Percentiles rank a stretch among this genome's conserved stretches.
These are phyloP conservation scores for Microtus pennsylvanicus DNA, from an alignment of 2,113 vertebrate genomes.

Conservation along the genomic window DNA sequence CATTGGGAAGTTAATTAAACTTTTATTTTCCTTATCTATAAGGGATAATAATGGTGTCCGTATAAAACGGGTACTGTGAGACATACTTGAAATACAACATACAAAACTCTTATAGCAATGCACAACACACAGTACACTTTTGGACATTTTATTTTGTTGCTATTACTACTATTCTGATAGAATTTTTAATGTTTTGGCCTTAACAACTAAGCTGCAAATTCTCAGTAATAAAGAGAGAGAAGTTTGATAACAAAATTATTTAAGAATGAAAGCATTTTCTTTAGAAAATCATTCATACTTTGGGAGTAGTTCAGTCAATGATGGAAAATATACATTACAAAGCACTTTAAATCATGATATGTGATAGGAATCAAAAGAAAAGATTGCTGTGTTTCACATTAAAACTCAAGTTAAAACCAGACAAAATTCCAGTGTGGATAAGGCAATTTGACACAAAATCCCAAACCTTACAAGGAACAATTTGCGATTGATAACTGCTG, in stretches of 20 bases:
- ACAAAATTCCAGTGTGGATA: background rate
- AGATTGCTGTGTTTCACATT: background rate
- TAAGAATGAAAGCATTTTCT: slow-evolving; percentile 11
- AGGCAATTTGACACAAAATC: too few relatives aligned
- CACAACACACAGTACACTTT: background rate
- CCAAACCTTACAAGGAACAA: background rate
- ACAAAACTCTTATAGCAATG: background rate
- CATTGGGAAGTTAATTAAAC: slow-evolving; percentile 62
- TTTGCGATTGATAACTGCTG: background rate
- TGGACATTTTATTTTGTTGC: background rate
- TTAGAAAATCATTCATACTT: slow-evolving; percentile 42
- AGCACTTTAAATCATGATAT: background rate
- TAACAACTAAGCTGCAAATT: slow-evolving; percentile 40
- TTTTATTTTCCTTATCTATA: slow-evolving; percentile 56
- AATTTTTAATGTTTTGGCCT: background rate
- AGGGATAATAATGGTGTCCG: slow-evolving; percentile 1
- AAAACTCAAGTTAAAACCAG: background rate
- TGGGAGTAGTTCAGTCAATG: background rate
- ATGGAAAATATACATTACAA: slow-evolving; percentile 17
- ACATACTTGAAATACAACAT: slow-evolving; percentile 24
- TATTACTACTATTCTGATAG: background rate
- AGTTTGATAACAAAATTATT: background rate
- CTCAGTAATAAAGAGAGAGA: slow-evolving; percentile 12
- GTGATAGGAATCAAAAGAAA: background rate
- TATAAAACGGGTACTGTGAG: background rate